Base-by-base conservation (phyloP, 1,140 invertebrate species). In the Leucophenga varia region DNA sequence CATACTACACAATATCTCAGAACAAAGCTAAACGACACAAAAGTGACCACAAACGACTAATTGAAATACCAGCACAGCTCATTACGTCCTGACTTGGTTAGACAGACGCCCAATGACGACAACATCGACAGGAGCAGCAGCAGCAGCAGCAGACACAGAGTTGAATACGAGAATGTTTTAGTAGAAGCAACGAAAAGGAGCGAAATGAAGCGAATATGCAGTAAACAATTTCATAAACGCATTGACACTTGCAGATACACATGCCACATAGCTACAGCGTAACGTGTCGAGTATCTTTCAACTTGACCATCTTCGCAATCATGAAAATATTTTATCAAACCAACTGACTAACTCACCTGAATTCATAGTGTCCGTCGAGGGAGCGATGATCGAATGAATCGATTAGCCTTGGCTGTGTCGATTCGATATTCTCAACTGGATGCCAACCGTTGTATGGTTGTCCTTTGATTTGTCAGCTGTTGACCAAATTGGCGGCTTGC, bases 351-450 rank as follows among this genome's bases (percentile, higher is more conserved):
- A 39, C 35, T 45, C 14, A 72, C 69, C 61, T 72, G 39, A 52
- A 72, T 40, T 72, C 69, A 25, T 65, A 68, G 14, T 58, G 47
- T 8, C 69, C 69, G 25, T 60, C 57, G 1, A 43, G 12, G 0
- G 49, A 47, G 17, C 64, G 54, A 6, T 51, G 47, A 49, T 72
- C 64, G 30, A 52, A 61, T 39, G 46, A 36, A 1, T 72, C 69
- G 10, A 69, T 49, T 1, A 72, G 28, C 12, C 40, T 22, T n/a
- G 49, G 49, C 14, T 42, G 41, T 10, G 18, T 30, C 12, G 32
- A 38, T n/a, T n/a, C n/a, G n/a, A n/a, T n/a, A n/a, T n/a, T n/a
- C 3, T 46, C 43, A 13, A 47, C 54, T 4, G 64, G 49, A 39
- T 43, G 64, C 32, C 35, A 65, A 13, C 14, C 54, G 48, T 20